These are phyloP conservation scores for Herpetotheres cachinnans DNA, from an alignment of 2,113 vertebrate genomes.

Conservation along the genomic window DNA sequence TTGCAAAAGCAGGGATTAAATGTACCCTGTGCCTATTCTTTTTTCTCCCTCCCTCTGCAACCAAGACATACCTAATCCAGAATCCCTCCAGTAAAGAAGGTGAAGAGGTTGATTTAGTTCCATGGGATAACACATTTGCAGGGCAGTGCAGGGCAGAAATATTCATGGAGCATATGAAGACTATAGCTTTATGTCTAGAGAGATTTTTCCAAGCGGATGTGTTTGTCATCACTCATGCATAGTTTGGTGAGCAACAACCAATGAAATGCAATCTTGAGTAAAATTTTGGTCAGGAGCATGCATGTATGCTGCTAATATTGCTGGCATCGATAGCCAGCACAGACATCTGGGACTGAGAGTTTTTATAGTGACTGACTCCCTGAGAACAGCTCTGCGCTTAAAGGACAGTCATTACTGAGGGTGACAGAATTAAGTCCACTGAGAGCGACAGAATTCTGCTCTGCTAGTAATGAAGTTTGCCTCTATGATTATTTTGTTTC, in stretches of 20 bases:
- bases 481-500: not conserved
- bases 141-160: not conserved
- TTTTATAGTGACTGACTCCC: not conserved
- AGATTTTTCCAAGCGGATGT: not conserved
- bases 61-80: not conserved
- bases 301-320: not conserved
- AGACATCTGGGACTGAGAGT: too few relatives aligned
- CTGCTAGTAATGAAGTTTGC: not conserved
- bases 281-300: not conserved
- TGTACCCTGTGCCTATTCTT: not conserved
- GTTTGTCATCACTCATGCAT: not conserved
- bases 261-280: not conserved
- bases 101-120: not conserved
- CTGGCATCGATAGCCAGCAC: not conserved
- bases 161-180: not conserved
- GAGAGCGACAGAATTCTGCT: not conserved
- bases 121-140: not conserved
- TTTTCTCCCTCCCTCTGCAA: not conserved
- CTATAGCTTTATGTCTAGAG: not conserved
- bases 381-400: not conserved
- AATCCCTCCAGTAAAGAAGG: not conserved
- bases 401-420: not conserved
- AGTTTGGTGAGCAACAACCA: not conserved
- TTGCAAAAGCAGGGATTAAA: not conserved
- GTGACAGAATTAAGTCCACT: not conserved